Evolutionary conservation across 2,797 vertebrate species (phyloP), one percentile per base, ranked within the genome.

Genomic region (Pipistrellus kuhlii): DNA sequence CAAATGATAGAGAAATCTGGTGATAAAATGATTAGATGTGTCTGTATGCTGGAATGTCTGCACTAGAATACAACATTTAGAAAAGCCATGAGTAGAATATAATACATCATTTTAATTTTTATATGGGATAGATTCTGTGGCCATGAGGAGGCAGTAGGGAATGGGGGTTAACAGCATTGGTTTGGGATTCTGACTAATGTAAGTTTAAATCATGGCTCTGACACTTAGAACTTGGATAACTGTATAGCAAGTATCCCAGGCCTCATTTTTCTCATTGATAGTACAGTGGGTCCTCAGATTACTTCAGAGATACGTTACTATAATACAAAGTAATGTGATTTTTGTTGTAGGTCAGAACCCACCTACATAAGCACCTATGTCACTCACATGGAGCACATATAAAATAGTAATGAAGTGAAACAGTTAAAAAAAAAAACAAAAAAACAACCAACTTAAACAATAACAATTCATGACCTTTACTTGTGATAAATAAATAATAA

Each of bases 1-100:
- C 91, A 88, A 93, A 80, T 62, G 78, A 46, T 10, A 94, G 41
- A 85, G 38, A 92, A 94, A 85, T 66, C 11, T 53, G 66, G 27
- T 80, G 21, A 89, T 23, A 64, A 82, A 83, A 73, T 92, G n/a
- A 76, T 73, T 68, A 69, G n/a, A 93, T 55, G 30, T 48, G 10
- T 77, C 21, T 20, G 6, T 13, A 27, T 55, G 12, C 23, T 71
- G 15, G 21, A 82, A 15, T 88, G 15, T 14, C 5, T 59, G 48
- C 21, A 59, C 27, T 51, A 7, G 6, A 81, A 72, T 38, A 89
- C 82, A 1, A 88, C 5, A 32, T 51, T 78, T 66, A 64, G 46
- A 72, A 94, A 94, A 68, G 27, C 3, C 48, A 72, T 10, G 5
- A 84, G 14, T 46, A 64, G 27, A 85, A 55, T 23, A 51, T 15